Conservation (phyloP, 1,140 invertebrate species). For the Globodera rostochiensis region DNA sequence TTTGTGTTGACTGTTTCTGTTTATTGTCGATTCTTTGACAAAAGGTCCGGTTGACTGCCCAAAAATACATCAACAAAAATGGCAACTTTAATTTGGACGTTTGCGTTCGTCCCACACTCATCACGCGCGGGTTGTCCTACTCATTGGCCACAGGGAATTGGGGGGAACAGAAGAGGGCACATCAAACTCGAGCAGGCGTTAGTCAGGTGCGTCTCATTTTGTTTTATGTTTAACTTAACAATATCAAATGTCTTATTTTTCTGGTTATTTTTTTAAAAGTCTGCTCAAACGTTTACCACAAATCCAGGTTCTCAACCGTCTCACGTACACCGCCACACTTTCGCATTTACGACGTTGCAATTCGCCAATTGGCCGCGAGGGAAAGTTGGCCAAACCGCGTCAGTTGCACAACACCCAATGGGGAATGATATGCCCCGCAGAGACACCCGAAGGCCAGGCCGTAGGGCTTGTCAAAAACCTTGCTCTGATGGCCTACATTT, state of each 20-base stretch:
- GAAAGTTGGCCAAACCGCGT: conserved; percentile 94
- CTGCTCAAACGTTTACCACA: neutral
- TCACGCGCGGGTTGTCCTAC: conserved; percentile 95
- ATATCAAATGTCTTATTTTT: no score
- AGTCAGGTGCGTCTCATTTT: conserved; percentile 72
- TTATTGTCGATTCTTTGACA: conserved; percentile 64
- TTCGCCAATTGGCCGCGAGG: conserved; percentile 96
- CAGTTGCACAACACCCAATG: conserved; percentile 97
- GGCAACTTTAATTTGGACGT: conserved; percentile 97
- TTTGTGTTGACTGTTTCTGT: neutral
- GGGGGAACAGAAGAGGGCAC: conserved; percentile 99
- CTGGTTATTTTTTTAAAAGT: neutral
- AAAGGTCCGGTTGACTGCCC: conserved; percentile 87
- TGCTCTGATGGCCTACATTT: conserved; percentile 98
- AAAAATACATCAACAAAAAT: conserved; percentile 96
- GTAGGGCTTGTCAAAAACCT: conserved; percentile 92
- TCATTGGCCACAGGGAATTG: conserved; percentile 98
- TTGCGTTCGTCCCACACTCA: conserved; percentile 94
- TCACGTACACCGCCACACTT: conserved; percentile 95
- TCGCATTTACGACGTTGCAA: conserved; percentile 95
- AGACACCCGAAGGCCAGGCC: conserved; percentile 86
- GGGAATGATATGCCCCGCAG: conserved; percentile 99
- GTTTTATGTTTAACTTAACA: no score
- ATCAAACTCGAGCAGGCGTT: conserved; percentile 90
- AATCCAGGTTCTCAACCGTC: conserved; percentile 80